A percentile compares a stretch with the other conserved stretches of the same genome.
Evolutionary conservation across 2,797 vertebrate species (phyloP).

Genomic region (Ammospiza maritima): DNA sequence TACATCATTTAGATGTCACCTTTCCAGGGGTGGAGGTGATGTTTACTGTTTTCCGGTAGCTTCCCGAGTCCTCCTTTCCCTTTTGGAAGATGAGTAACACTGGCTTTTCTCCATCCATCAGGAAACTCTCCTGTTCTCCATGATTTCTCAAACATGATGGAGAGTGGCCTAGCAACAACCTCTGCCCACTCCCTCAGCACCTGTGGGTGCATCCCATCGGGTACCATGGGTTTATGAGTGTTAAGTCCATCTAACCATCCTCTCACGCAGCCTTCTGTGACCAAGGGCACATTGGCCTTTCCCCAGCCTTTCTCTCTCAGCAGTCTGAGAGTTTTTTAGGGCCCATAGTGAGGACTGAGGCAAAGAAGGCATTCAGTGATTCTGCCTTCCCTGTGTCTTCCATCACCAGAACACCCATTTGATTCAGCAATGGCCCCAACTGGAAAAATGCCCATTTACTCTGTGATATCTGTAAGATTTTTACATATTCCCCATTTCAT

Average conservation of each 20-base stretch:
- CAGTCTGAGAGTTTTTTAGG: too few species aligned
- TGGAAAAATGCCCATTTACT: neutral
- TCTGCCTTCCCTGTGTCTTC: neutral
- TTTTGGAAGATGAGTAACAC: neutral
- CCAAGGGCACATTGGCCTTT: neutral
- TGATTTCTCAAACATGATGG: neutral
- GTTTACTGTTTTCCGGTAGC: neutral
- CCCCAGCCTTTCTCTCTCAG: neutral
- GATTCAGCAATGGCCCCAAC: neutral
- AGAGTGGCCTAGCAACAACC: neutral
- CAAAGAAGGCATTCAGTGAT: neutral
- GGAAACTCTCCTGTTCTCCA: neutral
- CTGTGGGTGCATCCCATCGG: neutral
- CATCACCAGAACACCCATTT: neutral
- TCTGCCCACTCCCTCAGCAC: too few species aligned
- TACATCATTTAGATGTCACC: neutral
- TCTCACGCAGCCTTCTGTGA: neutral
- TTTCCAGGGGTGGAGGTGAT: neutral
- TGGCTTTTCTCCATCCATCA: neutral
- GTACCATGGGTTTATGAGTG: neutral
- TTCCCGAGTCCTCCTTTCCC: rapidly evolving
- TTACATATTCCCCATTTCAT: neutral
- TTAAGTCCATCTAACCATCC: neutral
- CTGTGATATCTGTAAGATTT: neutral
- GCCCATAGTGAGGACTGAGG: neutral